Evolutionary conservation across 1,140 invertebrate genomes (phyloP).

Genomic region (Eufriesea mexicana): DNA sequence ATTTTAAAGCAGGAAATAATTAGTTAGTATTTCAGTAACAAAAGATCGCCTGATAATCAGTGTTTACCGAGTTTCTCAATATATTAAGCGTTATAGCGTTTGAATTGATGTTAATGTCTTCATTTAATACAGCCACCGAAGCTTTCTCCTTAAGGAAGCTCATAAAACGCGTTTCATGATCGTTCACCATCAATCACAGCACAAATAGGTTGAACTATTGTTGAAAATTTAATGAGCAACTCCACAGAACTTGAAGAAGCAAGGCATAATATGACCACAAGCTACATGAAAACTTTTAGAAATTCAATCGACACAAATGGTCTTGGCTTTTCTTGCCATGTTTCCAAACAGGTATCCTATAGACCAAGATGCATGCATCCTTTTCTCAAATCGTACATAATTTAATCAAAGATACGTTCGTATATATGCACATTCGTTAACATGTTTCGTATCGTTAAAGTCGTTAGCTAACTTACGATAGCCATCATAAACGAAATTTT

Average conservation of each 20-base stretch:
- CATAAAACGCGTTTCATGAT: constrained; percentile 12
- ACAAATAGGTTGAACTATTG: constrained; percentile 1
- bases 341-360: no score
- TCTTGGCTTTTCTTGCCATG: no score
- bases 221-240: constrained; percentile 14
- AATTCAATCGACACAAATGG: background rate
- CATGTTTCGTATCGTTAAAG: no score
- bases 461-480: no score
- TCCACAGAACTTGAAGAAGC: background rate
- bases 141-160: constrained; percentile 1
- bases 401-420: no score
- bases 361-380: no score
- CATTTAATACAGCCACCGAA: constrained; percentile 1
- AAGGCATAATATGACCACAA: background rate
- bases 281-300: background rate
- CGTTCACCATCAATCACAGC: constrained; percentile 6
- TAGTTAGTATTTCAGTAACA: background rate
- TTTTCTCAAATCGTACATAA: no score
- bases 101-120: constrained; percentile 16
- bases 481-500: no score
- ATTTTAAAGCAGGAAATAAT: constrained; percentile 2
- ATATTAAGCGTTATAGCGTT: constrained; percentile 1
- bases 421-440: no score
- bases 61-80: constrained; percentile 9
- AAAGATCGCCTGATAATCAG: constrained; percentile 10